Percentiles rank a stretch among this genome's conserved stretches.
These are phyloP conservation scores for Galeopterus variegatus DNA, from an alignment of 2,113 vertebrate genomes.

Conservation along the genomic window DNA sequence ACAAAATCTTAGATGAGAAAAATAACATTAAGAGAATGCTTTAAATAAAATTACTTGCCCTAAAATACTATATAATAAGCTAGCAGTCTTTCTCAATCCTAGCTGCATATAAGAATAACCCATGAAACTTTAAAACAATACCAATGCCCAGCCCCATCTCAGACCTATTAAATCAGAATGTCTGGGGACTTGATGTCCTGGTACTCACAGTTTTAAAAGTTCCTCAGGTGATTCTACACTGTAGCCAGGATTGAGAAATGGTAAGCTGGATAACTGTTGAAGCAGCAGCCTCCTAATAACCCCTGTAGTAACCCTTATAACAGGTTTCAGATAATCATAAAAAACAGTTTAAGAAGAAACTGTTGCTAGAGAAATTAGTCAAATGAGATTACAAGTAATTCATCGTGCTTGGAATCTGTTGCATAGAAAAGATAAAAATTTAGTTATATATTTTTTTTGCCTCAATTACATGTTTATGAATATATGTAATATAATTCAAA, in stretches of 20 bases:
- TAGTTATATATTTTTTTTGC: background rate
- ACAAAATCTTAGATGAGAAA: conserved; percentile 93
- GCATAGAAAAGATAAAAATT: conserved; percentile 32
- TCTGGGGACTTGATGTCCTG: background rate
- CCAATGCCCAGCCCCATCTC: background rate
- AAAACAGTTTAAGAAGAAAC: conserved; percentile 57
- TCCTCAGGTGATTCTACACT: background rate
- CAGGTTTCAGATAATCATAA: conserved; percentile 7
- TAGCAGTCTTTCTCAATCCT: conserved; percentile 37
- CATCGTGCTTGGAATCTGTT: background rate
- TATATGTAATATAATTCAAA: conserved; percentile 23
- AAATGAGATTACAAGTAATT: conserved; percentile 38
- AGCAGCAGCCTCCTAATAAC: background rate
- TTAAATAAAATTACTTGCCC: conserved; percentile 56
- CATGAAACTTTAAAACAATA: conserved; percentile 29
- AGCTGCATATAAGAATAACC: conserved; percentile 28
- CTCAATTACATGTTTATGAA: conserved; percentile 22
- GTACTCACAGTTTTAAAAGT: background rate
- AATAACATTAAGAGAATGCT: conserved; percentile 60
- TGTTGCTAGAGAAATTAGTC: conserved; percentile 32
- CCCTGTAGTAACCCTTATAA: background rate
- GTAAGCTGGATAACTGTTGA: background rate
- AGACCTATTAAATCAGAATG: background rate
- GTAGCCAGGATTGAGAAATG: background rate
- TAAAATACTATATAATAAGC: conserved; percentile 8